A percentile compares a stretch with the other conserved stretches of the same genome.
These are phyloP conservation scores for Cerceris rybyensis DNA, from an alignment of 2,888 invertebrate genomes.

Conservation along the genomic window DNA sequence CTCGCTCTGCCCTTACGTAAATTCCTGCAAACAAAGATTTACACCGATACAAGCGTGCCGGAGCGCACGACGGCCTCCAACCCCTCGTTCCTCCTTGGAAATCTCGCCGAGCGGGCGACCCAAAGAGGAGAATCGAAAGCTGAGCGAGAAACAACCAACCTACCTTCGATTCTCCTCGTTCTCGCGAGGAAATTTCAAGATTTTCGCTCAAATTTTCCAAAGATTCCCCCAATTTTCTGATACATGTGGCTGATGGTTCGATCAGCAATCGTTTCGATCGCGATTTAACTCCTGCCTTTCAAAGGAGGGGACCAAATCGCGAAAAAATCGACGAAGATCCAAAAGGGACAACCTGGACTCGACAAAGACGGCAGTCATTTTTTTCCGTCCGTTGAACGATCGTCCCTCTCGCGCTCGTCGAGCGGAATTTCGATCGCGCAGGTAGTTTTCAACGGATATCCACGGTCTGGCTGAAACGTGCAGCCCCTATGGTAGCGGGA, in stretches of 20 bases:
- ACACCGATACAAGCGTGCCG: constrained; percentile 66
- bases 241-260: too few species aligned
- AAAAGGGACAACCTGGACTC: too few species aligned
- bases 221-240: too few species aligned
- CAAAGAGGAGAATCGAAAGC: constrained; percentile 1
- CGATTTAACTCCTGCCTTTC: too few species aligned
- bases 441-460: constrained; percentile 47
- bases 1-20: constrained; percentile 75
- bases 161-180: too few species aligned
- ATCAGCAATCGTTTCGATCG: too few species aligned
- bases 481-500: constrained; percentile 49
- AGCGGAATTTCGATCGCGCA: constrained; percentile 25
- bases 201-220: too few species aligned
- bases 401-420: constrained; percentile 11
- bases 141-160: too few species aligned
- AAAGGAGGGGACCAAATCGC: too few species aligned
- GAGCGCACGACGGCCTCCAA: constrained; percentile 31
- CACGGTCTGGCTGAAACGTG: constrained; percentile 36
- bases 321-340: too few species aligned
- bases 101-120: constrained; percentile 13
- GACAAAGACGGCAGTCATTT: too few species aligned
- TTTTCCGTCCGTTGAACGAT: neutral
- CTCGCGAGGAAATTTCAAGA: too few species aligned
- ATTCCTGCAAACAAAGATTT: constrained; percentile 77
- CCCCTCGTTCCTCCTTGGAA: constrained; percentile 11